Percentiles rank a stretch among this genome's conserved stretches.
phyloP scores from a whole-genome alignment of 2,888 invertebrate species.

The Ichneumon xanthorius region DNA sequence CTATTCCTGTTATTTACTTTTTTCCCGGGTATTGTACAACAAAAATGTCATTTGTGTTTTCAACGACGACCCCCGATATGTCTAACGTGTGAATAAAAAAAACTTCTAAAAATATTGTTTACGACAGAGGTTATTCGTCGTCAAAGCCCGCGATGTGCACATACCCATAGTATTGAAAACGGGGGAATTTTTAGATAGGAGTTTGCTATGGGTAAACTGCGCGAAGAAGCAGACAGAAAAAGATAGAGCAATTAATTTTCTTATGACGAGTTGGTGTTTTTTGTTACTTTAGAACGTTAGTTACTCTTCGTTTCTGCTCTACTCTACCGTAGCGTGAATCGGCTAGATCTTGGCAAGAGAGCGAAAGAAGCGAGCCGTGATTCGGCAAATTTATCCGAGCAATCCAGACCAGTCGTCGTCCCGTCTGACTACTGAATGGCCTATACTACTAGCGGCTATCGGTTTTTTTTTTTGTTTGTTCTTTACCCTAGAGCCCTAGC shows the following conservation, averaged over 20 bases:
- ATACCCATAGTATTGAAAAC: neutral
- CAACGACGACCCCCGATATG: neutral
- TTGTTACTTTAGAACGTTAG: neutral
- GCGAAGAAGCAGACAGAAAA: neutral
- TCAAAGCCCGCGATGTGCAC: too few species aligned
- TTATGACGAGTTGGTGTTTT: neutral
- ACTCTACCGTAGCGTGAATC: slow-evolving; percentile 12
- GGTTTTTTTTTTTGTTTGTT: slow-evolving; percentile 17
- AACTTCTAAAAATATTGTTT: too few species aligned
- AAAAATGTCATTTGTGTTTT: neutral
- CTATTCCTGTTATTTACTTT: neutral
- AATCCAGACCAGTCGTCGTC: slow-evolving; percentile 44
- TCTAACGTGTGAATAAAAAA: neutral
- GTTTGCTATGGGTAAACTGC: neutral
- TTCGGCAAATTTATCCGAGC: slow-evolving; percentile 25
- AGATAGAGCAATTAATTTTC: neutral
- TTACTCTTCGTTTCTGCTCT: slow-evolving; percentile 13
- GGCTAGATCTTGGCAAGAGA: slow-evolving; percentile 1
- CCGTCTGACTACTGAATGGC: slow-evolving; percentile 48
- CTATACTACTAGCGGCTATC: slow-evolving; percentile 31
- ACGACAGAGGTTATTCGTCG: too few species aligned
- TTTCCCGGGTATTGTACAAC: neutral
- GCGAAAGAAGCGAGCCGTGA: slow-evolving; percentile 29
- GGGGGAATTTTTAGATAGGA: neutral
- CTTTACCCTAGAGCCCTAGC: neutral